Conservation (phyloP, 2,113 vertebrate genomes). For the Equus quagga region DNA sequence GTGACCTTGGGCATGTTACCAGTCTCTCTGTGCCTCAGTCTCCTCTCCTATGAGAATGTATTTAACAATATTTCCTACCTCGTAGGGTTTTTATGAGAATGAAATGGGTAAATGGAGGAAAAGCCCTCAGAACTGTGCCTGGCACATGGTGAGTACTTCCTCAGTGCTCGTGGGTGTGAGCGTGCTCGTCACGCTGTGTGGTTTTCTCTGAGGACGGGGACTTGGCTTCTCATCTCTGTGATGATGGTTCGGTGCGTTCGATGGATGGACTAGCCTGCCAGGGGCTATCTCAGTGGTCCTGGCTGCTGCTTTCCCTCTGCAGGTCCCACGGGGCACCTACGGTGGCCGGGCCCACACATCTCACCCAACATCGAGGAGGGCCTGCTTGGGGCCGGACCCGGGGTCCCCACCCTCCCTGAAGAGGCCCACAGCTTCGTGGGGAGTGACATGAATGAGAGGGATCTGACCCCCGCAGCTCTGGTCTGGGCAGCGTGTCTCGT, state of each 20-base stretch:
- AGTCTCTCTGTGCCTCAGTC: not conserved
- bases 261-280: fast-evolving
- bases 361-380: not conserved
- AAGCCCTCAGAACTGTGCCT: not conserved
- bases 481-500: not conserved
- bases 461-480: not conserved
- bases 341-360: not conserved
- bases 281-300: not conserved
- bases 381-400: not conserved
- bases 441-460: not conserved
- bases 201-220: not conserved
- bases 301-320: not conserved
- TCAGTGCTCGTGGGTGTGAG: not conserved
- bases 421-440: too few species aligned
- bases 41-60: not conserved
- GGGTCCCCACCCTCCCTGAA: not conserved
- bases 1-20: not conserved
- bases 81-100: not conserved
- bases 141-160: too few species aligned
- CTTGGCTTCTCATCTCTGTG: not conserved
- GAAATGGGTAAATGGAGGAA: not conserved
- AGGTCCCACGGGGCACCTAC: fast-evolving
- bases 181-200: not conserved
- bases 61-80: not conserved
- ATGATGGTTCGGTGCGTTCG: not conserved